Base-by-base conservation (phyloP, 1,140 invertebrate genomes). In the Cephus cinctus region DNA sequence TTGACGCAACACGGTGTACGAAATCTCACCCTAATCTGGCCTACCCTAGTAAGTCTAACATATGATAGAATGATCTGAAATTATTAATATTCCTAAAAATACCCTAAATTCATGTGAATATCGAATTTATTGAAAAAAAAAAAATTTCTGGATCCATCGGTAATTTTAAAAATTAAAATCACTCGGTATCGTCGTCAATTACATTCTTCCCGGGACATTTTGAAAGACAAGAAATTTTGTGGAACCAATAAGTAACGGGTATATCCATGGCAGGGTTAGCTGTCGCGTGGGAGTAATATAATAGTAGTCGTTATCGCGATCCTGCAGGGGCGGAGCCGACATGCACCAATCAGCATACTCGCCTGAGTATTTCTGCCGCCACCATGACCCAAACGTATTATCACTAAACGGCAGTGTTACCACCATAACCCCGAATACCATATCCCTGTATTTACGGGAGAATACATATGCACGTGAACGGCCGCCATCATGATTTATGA, bases 311-410 rank as follows among this genome's bases (percentile, higher is more conserved):
- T 66, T 65, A 65, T 69, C 63, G 60, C 61, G 63, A 69, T 66
- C 58, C 59, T 59, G 46, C 40, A 43, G 58, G 63, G 66, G 65
- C 66, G 65, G 66, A 62, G 65, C 52, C 62, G 60, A 58, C 54
- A 57, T 56, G 57, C 61, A 63, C 68, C 65, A 68, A 71, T 64
- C 68, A 68, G 65, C 63, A 67, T 60, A 69, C 56, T 59, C 60
- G 61, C 45, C 32, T 45, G 58, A 58, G 50, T 62, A 57, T 62
- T 61, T 64, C 62, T 65, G 55, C 67, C 67, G 65, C 62, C 57
- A 63, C 59, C 64, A 57, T 16, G 22, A 35, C 43, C 39, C 45
- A 46, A 54, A 55, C 54, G 50, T 54, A 58, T 58, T 58, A 58
- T 58, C 52, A 58, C 52, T 58, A 58, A 58, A 58, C 56, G 55